Conservation (phyloP, 2,888 invertebrate genomes). For the Platycheirus albimanus region DNA sequence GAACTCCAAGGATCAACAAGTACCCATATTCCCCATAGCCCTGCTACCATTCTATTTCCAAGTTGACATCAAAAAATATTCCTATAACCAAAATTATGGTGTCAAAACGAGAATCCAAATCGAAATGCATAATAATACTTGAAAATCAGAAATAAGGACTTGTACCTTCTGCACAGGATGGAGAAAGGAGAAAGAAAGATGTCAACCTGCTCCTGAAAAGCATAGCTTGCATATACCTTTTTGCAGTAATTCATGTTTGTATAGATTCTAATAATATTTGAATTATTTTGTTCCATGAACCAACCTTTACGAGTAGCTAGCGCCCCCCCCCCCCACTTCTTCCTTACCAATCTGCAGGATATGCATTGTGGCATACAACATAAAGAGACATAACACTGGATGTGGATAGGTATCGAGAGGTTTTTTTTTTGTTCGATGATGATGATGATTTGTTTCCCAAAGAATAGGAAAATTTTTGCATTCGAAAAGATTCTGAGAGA, state of each 20-base stretch:
- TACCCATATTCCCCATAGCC: background rate
- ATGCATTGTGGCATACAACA: slow-evolving; percentile 36
- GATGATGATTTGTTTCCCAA: slow-evolving; percentile 51
- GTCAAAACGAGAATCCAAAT: slow-evolving; percentile 68
- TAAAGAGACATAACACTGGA: slow-evolving; percentile 8
- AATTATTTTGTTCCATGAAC: slow-evolving; percentile 49
- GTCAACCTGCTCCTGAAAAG: background rate
- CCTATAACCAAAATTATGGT: slow-evolving; percentile 50
- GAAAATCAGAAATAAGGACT: background rate
- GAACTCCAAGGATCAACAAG: slow-evolving; percentile 64
- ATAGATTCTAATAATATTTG: slow-evolving; percentile 60
- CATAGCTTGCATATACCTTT: slow-evolving; percentile 4
- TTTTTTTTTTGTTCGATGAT: slow-evolving; percentile 61
- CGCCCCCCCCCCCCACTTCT: background rate
- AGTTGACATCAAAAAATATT: slow-evolving; percentile 9
- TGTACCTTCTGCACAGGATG: too few relatives aligned
- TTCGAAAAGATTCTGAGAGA: slow-evolving; percentile 54
- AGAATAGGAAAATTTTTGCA: slow-evolving; percentile 61
- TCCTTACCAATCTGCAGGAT: background rate
- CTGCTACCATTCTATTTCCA: background rate
- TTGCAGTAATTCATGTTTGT: background rate
- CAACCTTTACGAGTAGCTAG: too few relatives aligned
- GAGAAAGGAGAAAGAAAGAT: too few relatives aligned
- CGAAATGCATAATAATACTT: slow-evolving; percentile 51
- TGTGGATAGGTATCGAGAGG: slow-evolving; percentile 30